These are phyloP conservation scores for Papilio xuthus DNA, from an alignment of 1,140 invertebrate genomes.

Conservation along the genomic window DNA sequence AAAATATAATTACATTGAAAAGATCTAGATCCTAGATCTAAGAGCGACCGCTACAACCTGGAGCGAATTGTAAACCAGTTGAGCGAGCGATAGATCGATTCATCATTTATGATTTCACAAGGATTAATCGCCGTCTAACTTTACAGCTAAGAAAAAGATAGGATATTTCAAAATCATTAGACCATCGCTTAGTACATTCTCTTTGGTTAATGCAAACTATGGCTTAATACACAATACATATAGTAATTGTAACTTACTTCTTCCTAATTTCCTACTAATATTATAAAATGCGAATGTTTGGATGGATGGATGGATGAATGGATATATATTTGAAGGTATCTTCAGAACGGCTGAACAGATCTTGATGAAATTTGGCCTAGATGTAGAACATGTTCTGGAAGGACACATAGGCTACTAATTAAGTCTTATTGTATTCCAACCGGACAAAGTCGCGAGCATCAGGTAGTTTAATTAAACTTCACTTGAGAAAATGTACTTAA, in stretches of 20 bases:
- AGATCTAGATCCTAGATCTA: constrained; percentile 16
- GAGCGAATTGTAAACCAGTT: constrained; percentile 30
- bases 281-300: too few relatives aligned
- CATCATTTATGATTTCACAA: constrained; percentile 37
- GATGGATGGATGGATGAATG: too few relatives aligned
- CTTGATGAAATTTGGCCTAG: too few relatives aligned
- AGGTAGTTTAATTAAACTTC: too few relatives aligned
- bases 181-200: not conserved
- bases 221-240: not conserved
- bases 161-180: constrained; percentile 21
- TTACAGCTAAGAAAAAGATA: constrained; percentile 13
- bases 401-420: too few relatives aligned
- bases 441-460: too few relatives aligned
- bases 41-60: not conserved
- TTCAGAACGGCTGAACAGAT: too few relatives aligned
- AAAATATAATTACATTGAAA: constrained; percentile 20
- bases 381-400: too few relatives aligned
- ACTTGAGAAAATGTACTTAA: too few relatives aligned
- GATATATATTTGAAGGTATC: too few relatives aligned
- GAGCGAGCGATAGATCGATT: constrained; percentile 23
- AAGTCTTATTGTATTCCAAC: too few relatives aligned
- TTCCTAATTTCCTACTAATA: too few relatives aligned
- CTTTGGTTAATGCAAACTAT: not conserved
- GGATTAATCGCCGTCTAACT: constrained; percentile 23
- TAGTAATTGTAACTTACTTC: not conserved